Base-by-base conservation (phyloP, 1,140 invertebrate species). In the Habropoda laboriosa region DNA sequence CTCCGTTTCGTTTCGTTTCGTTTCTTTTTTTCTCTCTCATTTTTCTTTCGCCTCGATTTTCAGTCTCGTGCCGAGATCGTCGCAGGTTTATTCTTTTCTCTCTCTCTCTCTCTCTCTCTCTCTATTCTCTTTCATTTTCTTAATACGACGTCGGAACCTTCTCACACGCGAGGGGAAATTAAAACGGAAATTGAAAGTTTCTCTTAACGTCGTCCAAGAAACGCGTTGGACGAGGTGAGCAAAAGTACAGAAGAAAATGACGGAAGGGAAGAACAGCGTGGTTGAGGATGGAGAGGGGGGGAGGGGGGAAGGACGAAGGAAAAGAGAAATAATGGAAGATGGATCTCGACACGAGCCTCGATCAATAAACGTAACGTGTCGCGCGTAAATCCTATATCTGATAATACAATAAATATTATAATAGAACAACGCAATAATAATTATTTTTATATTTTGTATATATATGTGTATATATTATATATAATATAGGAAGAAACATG, bases 351-450 rank as follows among this genome's bases (percentile, higher is more conserved):
- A 81, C 53, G 71, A 86, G 60, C 72, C 78, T 64, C 67, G 58
- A 67, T 86, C 77, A 81, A 86, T 83, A 86, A 87, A 86, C 84
- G 81, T 86, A 86, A 86, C 84, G 85, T 83, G 47, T 81, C 78
- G 81, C 81, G 81, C 81, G 80, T 86, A 81, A 87, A 86, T 76
- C 73, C 78, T 87, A 83, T 73, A 64, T 80, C 82, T 77, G 77
- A 86, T 76, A 81, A 91, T 89, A 89, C 86, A 93, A 93, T 93
- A 93, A 93, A 92, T 93, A 93, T 93, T 92, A 91, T 88, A 92
- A 93, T 92, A 92, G 89, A 92, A 92, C 87, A 92, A 93, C 91
- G 89, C 89, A 93, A 92, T 93, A 91, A 92, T 93, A 92, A 92
- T 91, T 92, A 91, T 91, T 89, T 91, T 87, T 85, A 84, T 83